phyloP scores from a whole-genome alignment of 2,113 vertebrate genomes.

The Dipodomys merriami region DNA sequence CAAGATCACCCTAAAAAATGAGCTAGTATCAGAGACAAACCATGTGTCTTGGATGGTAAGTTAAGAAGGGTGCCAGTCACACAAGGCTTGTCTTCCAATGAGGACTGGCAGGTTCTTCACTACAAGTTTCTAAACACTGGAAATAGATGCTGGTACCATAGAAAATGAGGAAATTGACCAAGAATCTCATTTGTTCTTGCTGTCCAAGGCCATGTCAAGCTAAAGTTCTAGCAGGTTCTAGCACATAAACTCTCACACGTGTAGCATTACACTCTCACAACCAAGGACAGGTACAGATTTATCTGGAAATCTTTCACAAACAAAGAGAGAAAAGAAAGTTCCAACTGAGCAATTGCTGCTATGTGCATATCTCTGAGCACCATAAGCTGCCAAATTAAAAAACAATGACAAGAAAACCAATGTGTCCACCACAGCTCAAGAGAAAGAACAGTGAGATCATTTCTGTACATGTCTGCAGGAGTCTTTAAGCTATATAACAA shows the following conservation, averaged over 20 bases:
- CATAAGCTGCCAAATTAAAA: neutral
- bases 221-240: neutral
- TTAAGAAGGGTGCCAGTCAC: conserved; percentile 9
- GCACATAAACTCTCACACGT: too few species aligned
- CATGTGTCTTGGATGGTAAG: neutral
- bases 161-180: neutral
- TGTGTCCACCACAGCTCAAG: neutral
- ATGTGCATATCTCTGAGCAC: neutral
- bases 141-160: neutral
- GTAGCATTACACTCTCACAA: neutral
- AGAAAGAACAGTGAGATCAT: neutral
- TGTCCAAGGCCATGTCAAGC: neutral
- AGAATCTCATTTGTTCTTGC: neutral
- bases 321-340: neutral
- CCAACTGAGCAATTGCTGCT: neutral
- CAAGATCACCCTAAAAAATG: neutral
- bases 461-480: neutral
- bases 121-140: neutral
- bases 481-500: neutral
- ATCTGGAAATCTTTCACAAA: neutral
- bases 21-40: neutral
- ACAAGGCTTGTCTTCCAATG: neutral
- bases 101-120: neutral
- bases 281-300: neutral
- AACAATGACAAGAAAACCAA: neutral